phyloP scores from a whole-genome alignment of 2,888 invertebrate species.

The Parnassius smintheus region DNA sequence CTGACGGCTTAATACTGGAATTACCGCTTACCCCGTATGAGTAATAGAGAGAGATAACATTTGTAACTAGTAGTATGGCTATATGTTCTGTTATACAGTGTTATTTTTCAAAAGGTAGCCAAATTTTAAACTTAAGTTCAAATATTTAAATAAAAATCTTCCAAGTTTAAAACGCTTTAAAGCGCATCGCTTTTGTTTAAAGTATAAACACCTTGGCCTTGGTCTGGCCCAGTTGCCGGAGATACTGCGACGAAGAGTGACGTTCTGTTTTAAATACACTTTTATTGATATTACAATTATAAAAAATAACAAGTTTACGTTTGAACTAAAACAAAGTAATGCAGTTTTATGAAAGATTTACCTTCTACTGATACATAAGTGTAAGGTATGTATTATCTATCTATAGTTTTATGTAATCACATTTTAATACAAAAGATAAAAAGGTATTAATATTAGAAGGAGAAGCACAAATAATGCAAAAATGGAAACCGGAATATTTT shows the following conservation, averaged over 20 bases:
- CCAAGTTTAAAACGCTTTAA: neutral
- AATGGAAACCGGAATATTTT: constrained; percentile 23
- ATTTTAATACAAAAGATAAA: too few relatives aligned
- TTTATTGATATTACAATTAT: constrained; percentile 5
- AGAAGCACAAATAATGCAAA: constrained; percentile 2
- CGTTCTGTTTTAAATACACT: constrained; percentile 16
- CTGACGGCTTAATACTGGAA: too few relatives aligned
- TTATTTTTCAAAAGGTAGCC: too few relatives aligned
- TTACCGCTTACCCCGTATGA: too few relatives aligned
- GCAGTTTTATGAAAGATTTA: neutral
- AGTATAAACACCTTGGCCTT: neutral
- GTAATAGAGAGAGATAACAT: neutral
- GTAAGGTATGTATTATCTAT: constrained; percentile 10
- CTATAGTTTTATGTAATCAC: neutral
- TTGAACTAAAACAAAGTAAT: constrained; percentile 7
- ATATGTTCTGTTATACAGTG: neutral
- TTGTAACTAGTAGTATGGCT: neutral
- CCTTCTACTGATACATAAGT: neutral
- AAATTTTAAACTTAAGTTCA: too few relatives aligned
- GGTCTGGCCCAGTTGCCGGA: constrained; percentile 13
- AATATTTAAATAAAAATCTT: neutral
- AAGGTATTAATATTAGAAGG: neutral
- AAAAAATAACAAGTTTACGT: neutral
- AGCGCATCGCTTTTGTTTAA: constrained; percentile 4
- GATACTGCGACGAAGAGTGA: constrained; percentile 4